phyloP scores from a whole-genome alignment of 2,113 vertebrate species.

The Alexandromys fortis region DNA sequence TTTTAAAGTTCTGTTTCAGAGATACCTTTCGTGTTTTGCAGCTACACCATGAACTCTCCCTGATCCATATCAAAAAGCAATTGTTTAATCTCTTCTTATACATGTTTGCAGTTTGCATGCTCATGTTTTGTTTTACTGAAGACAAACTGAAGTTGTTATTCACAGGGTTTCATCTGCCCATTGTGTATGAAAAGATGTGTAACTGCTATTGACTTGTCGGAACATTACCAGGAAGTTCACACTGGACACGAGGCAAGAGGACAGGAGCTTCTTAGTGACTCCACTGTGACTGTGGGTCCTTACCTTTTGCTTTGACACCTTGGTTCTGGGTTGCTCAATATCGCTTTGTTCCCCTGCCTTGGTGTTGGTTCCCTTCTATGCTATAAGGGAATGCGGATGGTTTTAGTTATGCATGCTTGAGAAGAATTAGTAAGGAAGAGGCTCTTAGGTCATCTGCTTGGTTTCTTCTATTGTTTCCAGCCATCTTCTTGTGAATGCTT shows the following conservation, averaged over 20 bases:
- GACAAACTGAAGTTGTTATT: slow-evolving; percentile 77
- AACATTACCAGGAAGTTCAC: slow-evolving; percentile 87
- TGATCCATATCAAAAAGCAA: background rate
- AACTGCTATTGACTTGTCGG: slow-evolving; percentile 86
- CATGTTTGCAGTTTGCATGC: slow-evolving; percentile 38
- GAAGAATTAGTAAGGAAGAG: slow-evolving; percentile 38
- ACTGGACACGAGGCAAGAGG: slow-evolving; percentile 81
- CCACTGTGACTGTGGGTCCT: slow-evolving; percentile 85
- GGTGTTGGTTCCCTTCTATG: slow-evolving; percentile 71
- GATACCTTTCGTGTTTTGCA: slow-evolving; percentile 40
- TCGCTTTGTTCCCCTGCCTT: slow-evolving; percentile 65
- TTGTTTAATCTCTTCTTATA: background rate
- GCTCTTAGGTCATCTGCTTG: slow-evolving; percentile 47
- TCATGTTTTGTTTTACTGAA: slow-evolving; percentile 68
- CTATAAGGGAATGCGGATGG: slow-evolving; percentile 53
- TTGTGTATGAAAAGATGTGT: slow-evolving; percentile 88
- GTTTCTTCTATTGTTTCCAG: slow-evolving; percentile 60
- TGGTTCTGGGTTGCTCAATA: slow-evolving; percentile 83
- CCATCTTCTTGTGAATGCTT: slow-evolving; percentile 58
- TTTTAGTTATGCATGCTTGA: slow-evolving; percentile 71
- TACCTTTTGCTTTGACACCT: slow-evolving; percentile 83
- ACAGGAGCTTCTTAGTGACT: slow-evolving; percentile 82
- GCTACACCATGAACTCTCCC: slow-evolving; percentile 35
- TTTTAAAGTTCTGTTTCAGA: slow-evolving; percentile 6
- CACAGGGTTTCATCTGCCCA: slow-evolving; percentile 91